Evolutionary conservation across 2,797 vertebrate genomes (phyloP).

Genomic region (Hapalemur alaotrensis): DNA sequence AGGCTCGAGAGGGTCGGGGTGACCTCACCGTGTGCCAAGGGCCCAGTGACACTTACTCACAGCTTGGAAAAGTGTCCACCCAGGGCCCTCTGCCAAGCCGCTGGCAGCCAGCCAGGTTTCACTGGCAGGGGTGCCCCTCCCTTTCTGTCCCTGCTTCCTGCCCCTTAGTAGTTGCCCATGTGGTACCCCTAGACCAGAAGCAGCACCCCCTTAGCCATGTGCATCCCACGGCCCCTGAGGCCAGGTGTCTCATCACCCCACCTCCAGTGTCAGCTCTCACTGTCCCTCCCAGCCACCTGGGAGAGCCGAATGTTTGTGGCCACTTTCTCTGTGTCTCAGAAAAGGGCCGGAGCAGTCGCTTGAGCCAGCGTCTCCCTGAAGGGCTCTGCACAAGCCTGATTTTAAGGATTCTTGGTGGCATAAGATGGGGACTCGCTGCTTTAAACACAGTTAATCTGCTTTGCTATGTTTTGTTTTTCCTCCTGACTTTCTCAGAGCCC

Average conservation of each 20-base stretch:
- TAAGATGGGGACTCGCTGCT: accelerated
- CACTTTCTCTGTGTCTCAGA: neutral
- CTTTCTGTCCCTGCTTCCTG: no score
- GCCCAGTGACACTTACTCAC: neutral
- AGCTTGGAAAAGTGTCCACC: neutral
- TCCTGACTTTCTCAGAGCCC: neutral
- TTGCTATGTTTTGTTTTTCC: neutral
- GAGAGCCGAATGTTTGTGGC: neutral
- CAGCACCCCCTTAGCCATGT: neutral
- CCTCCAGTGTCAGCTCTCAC: neutral
- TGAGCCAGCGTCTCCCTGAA: neutral
- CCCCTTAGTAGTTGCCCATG: neutral
- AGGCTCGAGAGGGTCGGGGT: neutral
- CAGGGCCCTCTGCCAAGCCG: neutral
- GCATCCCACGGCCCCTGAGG: neutral
- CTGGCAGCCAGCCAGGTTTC: neutral
- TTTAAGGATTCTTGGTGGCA: neutral
- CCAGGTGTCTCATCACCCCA: no score
- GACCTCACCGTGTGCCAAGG: neutral
- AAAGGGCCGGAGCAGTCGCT: neutral
- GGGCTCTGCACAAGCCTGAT: accelerated
- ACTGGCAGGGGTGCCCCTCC: no score
- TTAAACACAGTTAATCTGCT: neutral
- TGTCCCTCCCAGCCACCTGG: neutral
- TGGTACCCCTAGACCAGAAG: no score